phyloP scores from a whole-genome alignment of 2,113 vertebrate genomes.

The Cnemophilus loriae region DNA sequence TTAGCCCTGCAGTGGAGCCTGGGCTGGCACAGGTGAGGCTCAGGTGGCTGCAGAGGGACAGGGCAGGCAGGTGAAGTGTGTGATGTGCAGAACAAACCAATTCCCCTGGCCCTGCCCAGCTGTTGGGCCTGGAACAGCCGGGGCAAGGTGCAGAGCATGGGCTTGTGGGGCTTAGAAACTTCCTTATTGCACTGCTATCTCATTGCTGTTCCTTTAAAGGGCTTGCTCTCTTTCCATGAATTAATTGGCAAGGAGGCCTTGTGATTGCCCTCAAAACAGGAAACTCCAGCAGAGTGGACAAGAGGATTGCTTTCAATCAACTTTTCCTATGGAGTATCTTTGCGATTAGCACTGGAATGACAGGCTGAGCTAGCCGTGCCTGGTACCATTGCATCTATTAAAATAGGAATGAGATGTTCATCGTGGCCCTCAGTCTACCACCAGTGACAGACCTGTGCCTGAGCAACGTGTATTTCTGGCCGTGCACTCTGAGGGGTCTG shows the following conservation, averaged over 20 bases:
- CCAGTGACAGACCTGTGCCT: rapidly evolving
- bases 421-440: not conserved
- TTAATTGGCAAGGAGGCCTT: not conserved
- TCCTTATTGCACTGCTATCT: not conserved
- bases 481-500: rapidly evolving
- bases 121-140: not conserved
- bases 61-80: not conserved
- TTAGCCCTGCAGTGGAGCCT: not conserved
- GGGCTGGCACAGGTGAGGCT: not conserved
- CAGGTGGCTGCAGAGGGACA: not conserved
- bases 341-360: not conserved
- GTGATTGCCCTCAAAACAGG: not conserved
- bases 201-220: not conserved
- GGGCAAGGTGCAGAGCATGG: not conserved
- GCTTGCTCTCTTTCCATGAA: not conserved
- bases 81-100: not conserved
- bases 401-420: not conserved
- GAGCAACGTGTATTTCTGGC: not conserved
- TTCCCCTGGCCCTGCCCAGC: not conserved
- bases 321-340: not conserved
- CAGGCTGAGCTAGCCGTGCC: not conserved
- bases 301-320: not conserved
- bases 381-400: not conserved
- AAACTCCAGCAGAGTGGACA: not conserved
- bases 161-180: not conserved